Evolutionary conservation across 2,888 invertebrate species (phyloP).

Genomic region (Leptopterna dolabrata): DNA sequence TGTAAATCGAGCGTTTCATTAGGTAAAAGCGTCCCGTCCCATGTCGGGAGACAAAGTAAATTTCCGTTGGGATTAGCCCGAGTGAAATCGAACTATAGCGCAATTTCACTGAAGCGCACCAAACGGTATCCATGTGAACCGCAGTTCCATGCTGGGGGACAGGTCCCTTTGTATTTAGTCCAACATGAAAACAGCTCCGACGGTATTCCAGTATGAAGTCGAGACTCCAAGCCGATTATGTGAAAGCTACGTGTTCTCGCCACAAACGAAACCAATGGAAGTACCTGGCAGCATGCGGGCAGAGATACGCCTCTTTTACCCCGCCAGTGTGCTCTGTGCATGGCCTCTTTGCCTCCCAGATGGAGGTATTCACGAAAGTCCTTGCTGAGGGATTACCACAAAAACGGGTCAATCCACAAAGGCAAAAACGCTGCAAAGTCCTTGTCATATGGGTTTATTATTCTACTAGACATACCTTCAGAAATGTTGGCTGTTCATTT

Average conservation of each 20-base stretch:
- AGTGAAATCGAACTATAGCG: neutral
- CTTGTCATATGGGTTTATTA: too few species aligned
- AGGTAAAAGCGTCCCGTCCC: neutral
- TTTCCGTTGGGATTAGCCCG: neutral
- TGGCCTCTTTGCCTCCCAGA: too few species aligned
- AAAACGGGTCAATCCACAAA: too few species aligned
- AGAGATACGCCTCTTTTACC: too few species aligned
- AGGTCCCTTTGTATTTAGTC: neutral
- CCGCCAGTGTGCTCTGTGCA: too few species aligned
- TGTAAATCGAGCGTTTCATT: constrained; percentile 8
- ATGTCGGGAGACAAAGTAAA: neutral
- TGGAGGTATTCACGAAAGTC: too few species aligned
- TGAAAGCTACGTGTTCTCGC: neutral
- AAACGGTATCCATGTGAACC: neutral
- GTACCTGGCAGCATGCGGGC: too few species aligned
- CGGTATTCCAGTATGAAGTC: neutral
- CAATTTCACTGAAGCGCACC: neutral
- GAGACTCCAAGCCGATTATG: neutral
- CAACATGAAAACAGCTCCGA: neutral
- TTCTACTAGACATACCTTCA: too few species aligned
- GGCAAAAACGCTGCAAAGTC: too few species aligned
- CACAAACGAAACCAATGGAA: too few species aligned
- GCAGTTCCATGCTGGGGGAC: neutral
- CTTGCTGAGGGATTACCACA: too few species aligned
- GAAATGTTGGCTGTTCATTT: too few species aligned